Evolutionary conservation across 2,888 invertebrate genomes (phyloP), one percentile per base, ranked within the genome.

Genomic region (Baccha elongata): DNA sequence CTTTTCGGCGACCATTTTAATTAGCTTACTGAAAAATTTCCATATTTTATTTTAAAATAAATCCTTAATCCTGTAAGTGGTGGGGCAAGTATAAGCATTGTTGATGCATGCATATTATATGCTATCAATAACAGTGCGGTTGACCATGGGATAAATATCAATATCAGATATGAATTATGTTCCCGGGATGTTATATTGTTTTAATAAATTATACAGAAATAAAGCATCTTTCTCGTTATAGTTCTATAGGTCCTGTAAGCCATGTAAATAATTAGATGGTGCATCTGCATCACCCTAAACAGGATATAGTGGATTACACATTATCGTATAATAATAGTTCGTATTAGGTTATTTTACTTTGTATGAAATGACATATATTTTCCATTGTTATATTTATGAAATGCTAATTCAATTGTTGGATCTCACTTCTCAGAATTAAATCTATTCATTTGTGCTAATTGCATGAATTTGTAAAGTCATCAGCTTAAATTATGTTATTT

Each of bases 141-240:
- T 55, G 19, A 17, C 65, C 60, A 46, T 58, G 52, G 78, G 52
- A 65, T 44, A 74, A 26, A 69, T 50, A 58, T 40, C 62, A 40
- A 55, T 32, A 73, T 74, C 62, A 74, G 64, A 53, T 64, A 76
- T 80, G 64, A 68, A 74, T 80, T 74, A 58, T 64, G 48, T 37
- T 21, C 23, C 32, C 8, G 21, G 62, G 53, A 76, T 62, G 74
- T 55, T 74, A 62, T 74, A 80, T 80, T 42, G 68, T 35, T 23
- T 6, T 55, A 32, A 78, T 78, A 78, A 72, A 72, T 72, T 60
- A 72, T 68, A 42, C 26, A 72, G 37, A 72, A 78, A 72, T 35
- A 40, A 15, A n/a, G n/a, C 42, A 52, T 52, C 52, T 50, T 26
- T 5, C 17, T 42, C 21, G 15, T 8, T 35, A 10, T n/a, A 10